Evolutionary conservation across 2,888 invertebrate genomes (phyloP).

Genomic region (Euclidia mi): DNA sequence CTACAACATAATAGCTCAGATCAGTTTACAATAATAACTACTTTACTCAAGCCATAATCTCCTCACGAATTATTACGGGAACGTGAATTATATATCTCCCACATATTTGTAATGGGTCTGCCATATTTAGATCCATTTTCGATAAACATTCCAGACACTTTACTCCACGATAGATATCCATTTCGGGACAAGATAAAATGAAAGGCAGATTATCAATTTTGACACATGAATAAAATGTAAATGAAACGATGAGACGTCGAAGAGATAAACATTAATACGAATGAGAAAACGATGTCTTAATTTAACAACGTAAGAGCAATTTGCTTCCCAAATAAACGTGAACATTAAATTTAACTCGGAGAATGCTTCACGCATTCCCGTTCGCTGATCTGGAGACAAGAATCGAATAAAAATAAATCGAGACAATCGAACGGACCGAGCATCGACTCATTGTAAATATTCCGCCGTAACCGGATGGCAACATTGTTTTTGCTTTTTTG

Average conservation of each 20-base stretch:
- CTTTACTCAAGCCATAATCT: no score
- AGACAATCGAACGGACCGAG: conserved; percentile 71
- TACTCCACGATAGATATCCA: not conserved
- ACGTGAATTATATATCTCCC: no score
- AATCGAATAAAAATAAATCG: conserved; percentile 75
- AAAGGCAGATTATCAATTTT: conserved; percentile 11
- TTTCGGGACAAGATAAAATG: conserved; percentile 1
- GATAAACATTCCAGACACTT: no score
- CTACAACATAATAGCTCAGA: no score
- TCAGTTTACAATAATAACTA: no score
- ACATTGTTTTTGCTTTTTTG: conserved; percentile 54
- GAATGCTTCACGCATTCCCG: conserved; percentile 65
- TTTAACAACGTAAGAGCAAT: conserved; percentile 49
- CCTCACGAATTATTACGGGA: no score
- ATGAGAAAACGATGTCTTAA: conserved; percentile 49
- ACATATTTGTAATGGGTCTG: no score
- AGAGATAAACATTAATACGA: conserved; percentile 43
- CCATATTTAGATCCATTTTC: no score
- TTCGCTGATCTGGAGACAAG: conserved; percentile 63
- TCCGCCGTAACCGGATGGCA: conserved; percentile 60
- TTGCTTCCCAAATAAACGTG: conserved; percentile 48
- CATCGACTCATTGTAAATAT: conserved; percentile 63
- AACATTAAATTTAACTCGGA: conserved; percentile 56
- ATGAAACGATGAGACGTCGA: conserved; percentile 19
- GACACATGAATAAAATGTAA: conserved; percentile 31